A percentile compares a stretch with the other conserved stretches of the same genome.
These are phyloP conservation scores for Tychaedon coryphoeus DNA, from an alignment of 2,113 vertebrate species.

Conservation along the genomic window DNA sequence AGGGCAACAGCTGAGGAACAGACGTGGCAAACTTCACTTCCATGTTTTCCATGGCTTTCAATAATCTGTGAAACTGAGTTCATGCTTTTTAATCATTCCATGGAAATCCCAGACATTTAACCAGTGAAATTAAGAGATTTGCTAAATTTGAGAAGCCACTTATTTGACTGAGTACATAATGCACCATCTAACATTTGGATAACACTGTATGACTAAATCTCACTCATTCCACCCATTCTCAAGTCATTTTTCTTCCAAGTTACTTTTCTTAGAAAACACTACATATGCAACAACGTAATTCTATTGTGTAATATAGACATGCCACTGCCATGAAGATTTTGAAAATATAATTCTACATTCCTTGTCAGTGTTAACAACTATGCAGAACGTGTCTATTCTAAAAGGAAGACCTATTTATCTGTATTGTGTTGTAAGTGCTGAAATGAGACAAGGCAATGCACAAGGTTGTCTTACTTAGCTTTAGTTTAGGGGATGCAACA, in stretches of 20 bases:
- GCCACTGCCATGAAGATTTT: neutral
- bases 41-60: neutral
- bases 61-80: neutral
- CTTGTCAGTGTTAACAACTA: neutral
- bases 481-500: conserved; percentile 91
- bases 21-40: neutral
- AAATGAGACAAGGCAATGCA: neutral
- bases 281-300: neutral
- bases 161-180: neutral
- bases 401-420: neutral
- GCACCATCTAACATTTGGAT: neutral
- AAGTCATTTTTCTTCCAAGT: neutral
- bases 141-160: neutral
- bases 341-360: neutral
- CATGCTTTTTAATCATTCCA: neutral
- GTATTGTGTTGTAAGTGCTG: neutral
- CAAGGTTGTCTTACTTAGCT: conserved; percentile 85
- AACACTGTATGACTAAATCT: neutral
- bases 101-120: neutral
- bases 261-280: neutral
- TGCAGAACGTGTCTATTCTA: neutral
- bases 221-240: neutral
- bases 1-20: neutral
- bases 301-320: neutral
- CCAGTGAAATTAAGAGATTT: neutral